Evolutionary conservation across 2,888 invertebrate species (phyloP).

Genomic region (Hirtodrosophila confusa): DNA sequence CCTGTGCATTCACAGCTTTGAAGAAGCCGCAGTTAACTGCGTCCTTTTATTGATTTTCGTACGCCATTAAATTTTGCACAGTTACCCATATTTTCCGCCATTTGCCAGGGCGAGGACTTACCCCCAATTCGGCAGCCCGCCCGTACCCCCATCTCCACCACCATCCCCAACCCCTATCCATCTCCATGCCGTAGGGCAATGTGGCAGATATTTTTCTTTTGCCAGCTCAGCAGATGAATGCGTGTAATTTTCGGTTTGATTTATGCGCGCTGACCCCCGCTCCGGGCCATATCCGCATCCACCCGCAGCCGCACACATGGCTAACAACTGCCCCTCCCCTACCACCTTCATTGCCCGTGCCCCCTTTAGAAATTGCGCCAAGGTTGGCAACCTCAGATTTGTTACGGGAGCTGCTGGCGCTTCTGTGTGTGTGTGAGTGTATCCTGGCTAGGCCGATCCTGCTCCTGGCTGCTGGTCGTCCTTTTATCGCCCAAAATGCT

Average conservation of each 20-base stretch:
- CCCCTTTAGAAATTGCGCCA: conserved; percentile 21
- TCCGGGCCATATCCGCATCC: conserved; percentile 49
- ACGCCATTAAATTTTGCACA: conserved; percentile 81
- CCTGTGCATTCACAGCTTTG: conserved; percentile 36
- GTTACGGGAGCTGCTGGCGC: conserved; percentile 51
- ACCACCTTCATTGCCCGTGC: background rate
- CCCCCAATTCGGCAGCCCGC: conserved; percentile 38
- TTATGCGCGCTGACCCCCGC: conserved; percentile 78
- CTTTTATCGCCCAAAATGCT: conserved; percentile 76
- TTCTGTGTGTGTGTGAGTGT: background rate
- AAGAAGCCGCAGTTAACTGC: conserved; percentile 39
- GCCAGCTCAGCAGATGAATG: conserved; percentile 81
- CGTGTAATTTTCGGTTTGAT: conserved; percentile 82
- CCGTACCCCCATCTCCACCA: background rate
- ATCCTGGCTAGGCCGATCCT: conserved; percentile 8
- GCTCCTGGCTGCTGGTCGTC: conserved; percentile 53
- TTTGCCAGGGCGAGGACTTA: conserved; percentile 56
- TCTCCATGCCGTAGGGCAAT: conserved; percentile 48
- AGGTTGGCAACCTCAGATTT: conserved; percentile 75
- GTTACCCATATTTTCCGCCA: conserved; percentile 81
- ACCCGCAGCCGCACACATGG: conserved; percentile 52
- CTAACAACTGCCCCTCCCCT: conserved; percentile 6
- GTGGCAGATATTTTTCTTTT: conserved; percentile 77
- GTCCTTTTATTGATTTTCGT: conserved; percentile 76
- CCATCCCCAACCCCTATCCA: background rate